These are phyloP conservation scores for Mythimna impura DNA, from an alignment of 2,888 invertebrate genomes.

Conservation along the genomic window DNA sequence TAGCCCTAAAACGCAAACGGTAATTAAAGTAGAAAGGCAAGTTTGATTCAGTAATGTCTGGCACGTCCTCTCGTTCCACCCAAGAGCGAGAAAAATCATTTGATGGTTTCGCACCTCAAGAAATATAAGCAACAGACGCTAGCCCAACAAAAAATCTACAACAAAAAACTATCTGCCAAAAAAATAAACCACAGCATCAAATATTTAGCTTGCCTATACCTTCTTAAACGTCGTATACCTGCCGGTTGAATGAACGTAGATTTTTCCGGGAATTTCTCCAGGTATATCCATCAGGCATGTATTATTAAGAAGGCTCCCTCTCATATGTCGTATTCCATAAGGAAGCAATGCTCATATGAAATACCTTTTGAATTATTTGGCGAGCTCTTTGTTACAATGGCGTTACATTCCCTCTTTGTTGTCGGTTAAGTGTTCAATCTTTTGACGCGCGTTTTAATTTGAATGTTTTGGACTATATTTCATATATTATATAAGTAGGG, in stretches of 20 bases:
- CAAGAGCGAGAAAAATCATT: no score
- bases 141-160: background rate
- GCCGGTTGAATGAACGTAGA: slow-evolving; percentile 43
- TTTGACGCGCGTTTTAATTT: slow-evolving; percentile 59
- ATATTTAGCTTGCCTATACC: slow-evolving; percentile 8
- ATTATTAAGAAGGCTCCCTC: slow-evolving; percentile 57
- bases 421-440: slow-evolving; percentile 54
- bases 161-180: background rate
- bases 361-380: slow-evolving; percentile 65
- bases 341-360: slow-evolving; percentile 67
- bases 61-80: no score
- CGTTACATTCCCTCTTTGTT: slow-evolving; percentile 54
- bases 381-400: slow-evolving; percentile 53
- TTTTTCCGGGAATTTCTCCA: slow-evolving; percentile 44
- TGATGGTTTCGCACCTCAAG: no score
- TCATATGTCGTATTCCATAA: slow-evolving; percentile 60
- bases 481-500: background rate
- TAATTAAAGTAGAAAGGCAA: no score
- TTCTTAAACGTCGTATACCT: background rate
- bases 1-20: no score
- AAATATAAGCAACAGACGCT: no score
- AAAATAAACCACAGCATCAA: slow-evolving; percentile 2
- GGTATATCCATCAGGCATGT: slow-evolving; percentile 61
- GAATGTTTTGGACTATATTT: slow-evolving; percentile 27
- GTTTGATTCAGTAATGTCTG: no score